Conservation (phyloP, 2,888 invertebrate species). For the Taphrorychus bicolor region DNA sequence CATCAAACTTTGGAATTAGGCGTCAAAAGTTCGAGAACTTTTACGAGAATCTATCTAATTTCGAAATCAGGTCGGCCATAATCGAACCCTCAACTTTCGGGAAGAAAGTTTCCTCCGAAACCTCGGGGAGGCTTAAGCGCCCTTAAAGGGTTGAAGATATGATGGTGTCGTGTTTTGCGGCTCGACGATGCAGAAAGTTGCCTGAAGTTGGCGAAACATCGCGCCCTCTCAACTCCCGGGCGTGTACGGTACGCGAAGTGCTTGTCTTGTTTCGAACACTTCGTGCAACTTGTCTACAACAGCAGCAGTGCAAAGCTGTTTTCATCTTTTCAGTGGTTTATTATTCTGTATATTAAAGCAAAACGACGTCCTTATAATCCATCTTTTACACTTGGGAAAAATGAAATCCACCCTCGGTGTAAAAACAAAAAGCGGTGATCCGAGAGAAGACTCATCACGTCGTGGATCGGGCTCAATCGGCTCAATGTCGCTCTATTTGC, state of each 20-base stretch:
- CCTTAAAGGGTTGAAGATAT: slow-evolving; percentile 46
- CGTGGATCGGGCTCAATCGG: slow-evolving; percentile 51
- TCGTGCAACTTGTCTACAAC: not conserved
- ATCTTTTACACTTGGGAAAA: slow-evolving; percentile 30
- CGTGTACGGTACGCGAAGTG: not conserved
- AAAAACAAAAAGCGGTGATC: slow-evolving; percentile 39
- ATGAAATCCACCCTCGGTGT: slow-evolving; percentile 29
- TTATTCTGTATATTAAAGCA: too few species aligned
- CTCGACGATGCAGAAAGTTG: slow-evolving; percentile 59
- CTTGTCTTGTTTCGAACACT: not conserved
- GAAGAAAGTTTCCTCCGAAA: slow-evolving; percentile 19
- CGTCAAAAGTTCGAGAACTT: slow-evolving; percentile 19
- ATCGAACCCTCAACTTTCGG: slow-evolving; percentile 17
- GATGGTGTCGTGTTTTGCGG: slow-evolving; percentile 59
- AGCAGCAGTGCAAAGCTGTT: too few species aligned
- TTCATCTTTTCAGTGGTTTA: too few species aligned
- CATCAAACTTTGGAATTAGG: not conserved
- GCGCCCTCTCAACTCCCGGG: slow-evolving; percentile 47
- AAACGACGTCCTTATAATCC: too few species aligned
- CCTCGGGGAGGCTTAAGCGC: slow-evolving; percentile 22
- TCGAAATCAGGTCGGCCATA: slow-evolving; percentile 20
- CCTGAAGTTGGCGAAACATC: slow-evolving; percentile 47
- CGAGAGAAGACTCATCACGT: slow-evolving; percentile 35
- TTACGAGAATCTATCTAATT: slow-evolving; percentile 19
- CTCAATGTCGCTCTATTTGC: slow-evolving; percentile 61